Percentiles rank a stretch among this genome's conserved stretches.
phyloP scores from a whole-genome alignment of 2,797 vertebrate species.

The Rhabdophis nuchalis region DNA sequence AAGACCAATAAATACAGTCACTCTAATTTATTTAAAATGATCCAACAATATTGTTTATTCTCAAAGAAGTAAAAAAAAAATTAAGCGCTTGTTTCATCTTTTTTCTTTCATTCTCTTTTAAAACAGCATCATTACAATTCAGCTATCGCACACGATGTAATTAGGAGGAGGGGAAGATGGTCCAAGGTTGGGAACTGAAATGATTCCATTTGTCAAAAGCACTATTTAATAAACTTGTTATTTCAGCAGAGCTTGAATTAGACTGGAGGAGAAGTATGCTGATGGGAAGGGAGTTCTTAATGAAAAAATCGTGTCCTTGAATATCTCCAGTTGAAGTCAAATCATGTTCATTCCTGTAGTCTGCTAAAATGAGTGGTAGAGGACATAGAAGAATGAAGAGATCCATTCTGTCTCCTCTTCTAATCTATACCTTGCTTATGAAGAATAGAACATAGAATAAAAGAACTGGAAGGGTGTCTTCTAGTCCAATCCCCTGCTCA shows the following conservation, averaged over 20 bases:
- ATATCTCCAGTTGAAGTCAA: neutral
- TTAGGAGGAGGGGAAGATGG: neutral
- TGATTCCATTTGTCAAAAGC: neutral
- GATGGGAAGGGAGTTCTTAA: neutral
- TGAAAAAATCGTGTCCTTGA: neutral
- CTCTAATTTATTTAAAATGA: neutral
- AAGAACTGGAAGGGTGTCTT: neutral
- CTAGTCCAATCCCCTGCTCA: neutral
- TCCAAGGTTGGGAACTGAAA: neutral
- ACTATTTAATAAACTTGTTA: neutral
- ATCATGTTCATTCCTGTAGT: neutral
- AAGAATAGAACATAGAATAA: neutral
- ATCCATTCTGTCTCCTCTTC: neutral
- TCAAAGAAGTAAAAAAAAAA: neutral
- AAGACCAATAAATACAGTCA: neutral
- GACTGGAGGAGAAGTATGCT: neutral
- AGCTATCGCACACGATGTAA: neutral
- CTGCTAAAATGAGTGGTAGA: neutral
- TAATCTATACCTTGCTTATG: neutral
- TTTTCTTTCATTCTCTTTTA: neutral
- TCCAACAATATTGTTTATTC: neutral
- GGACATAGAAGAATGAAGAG: neutral
- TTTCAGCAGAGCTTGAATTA: neutral
- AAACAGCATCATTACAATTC: neutral
- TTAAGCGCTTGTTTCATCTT: neutral